A percentile compares a stretch with the other conserved stretches of the same genome.
These are phyloP conservation scores for Branchinecta lynchi DNA, from an alignment of 1,140 invertebrate genomes.

Conservation along the genomic window DNA sequence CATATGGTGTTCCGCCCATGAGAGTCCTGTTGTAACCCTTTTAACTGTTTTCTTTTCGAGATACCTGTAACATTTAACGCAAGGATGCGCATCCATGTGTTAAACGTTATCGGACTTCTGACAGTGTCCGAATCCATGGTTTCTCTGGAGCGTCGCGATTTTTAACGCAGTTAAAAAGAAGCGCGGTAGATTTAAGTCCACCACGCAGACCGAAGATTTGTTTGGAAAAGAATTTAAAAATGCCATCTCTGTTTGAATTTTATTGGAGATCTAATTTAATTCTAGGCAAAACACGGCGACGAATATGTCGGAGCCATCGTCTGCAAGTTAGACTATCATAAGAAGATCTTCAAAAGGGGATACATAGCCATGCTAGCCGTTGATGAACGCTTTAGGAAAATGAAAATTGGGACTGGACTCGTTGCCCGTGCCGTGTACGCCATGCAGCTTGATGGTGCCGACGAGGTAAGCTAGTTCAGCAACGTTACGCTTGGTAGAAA, in stretches of 20 bases:
- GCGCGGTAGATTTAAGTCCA: too few relatives aligned
- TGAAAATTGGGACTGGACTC: conserved; percentile 64
- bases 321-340: conserved; percentile 90
- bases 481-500: neutral
- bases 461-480: conserved; percentile 50
- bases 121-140: too few relatives aligned
- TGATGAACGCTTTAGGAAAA: conserved; percentile 84
- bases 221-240: too few relatives aligned
- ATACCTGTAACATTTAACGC: too few relatives aligned
- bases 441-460: conserved; percentile 86
- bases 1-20: too few relatives aligned
- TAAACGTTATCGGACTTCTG: too few relatives aligned
- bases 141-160: too few relatives aligned
- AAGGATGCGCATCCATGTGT: too few relatives aligned
- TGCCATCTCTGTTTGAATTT: conserved; percentile 21
- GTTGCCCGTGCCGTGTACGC: conserved; percentile 50
- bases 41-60: too few relatives aligned
- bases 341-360: conserved; percentile 76
- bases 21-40: too few relatives aligned
- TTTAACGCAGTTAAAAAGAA: too few relatives aligned
- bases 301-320: conserved; percentile 93
- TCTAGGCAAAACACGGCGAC: conserved; percentile 57
- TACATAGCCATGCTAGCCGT: conserved; percentile 99
- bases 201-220: too few relatives aligned
- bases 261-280: conserved; percentile 21